Base-by-base conservation (phyloP, 2,113 vertebrate genomes). In the Brachypodius melanocephalos region DNA sequence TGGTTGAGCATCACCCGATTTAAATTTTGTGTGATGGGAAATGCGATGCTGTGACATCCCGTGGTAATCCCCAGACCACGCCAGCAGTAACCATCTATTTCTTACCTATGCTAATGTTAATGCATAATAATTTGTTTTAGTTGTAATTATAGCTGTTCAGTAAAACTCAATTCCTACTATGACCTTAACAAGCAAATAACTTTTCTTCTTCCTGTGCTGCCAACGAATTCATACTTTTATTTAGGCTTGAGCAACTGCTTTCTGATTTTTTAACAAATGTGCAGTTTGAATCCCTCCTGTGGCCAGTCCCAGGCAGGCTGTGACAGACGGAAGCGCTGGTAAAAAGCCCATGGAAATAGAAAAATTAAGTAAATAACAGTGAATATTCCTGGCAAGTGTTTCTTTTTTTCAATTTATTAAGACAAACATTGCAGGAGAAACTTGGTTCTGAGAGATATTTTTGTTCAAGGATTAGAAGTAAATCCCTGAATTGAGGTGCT, bases 241-340 rank as follows among this genome's bases (percentile, higher is more conserved):
- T 89, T 74, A 40, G 21, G 21, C 45, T 82, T 57, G 32, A 94
- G 66, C 21, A 73, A 55, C n/a, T 36, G 8, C 32, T 75, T 75
- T 87, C 74, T 52, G 57, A 13, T 38, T 88, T 94, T 77, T 76
- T 48, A 63, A 80, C 43, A 66, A 88, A 51, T 45, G 15, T 84
- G 88, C 95, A 72, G 63, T 93, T 96, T 76, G 95, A 96, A 96
- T 94, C 94, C 89, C 93, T 96, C 94, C 89, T 96, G 96, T 96
- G 95, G 95, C 79, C 95, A 83, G 52, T 59, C 48, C 19, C 58
- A 46, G 91, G 55, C 88, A 96, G 82, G 77, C 91, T 91, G 82
- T 3, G 0, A 80, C 21, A 12, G 71, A 71, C 8, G 17, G 34
- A 93, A 89, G 26, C 0, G 0, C 65, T 61, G 88, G 21, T 74